A percentile compares a stretch with the other conserved stretches of the same genome.
These are phyloP conservation scores for Oncorhynchus kisutch DNA, from an alignment of 2,113 vertebrate species.

Conservation along the genomic window DNA sequence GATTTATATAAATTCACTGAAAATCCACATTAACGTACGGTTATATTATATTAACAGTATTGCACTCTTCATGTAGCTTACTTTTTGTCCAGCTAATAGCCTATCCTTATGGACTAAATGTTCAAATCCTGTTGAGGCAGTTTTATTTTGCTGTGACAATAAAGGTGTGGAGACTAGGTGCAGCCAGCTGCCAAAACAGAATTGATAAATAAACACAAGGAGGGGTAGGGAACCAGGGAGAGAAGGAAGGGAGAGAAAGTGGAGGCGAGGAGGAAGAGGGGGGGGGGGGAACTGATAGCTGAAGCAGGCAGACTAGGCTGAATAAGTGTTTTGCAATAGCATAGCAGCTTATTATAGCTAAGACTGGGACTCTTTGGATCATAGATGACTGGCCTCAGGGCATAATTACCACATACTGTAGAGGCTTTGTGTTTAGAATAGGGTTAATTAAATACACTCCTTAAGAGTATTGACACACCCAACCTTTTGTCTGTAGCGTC, in stretches of 20 bases:
- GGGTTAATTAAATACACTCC: too few species aligned
- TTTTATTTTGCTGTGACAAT: too few species aligned
- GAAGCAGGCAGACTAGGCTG: conserved; percentile 1
- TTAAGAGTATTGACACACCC: too few species aligned
- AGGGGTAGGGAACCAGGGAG: background rate
- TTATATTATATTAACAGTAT: too few species aligned
- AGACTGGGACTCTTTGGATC: conserved; percentile 6
- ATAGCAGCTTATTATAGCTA: conserved; percentile 29
- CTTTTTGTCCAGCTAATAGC: too few species aligned
- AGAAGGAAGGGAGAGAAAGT: background rate
- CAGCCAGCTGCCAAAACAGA: background rate
- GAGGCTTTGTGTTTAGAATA: background rate
- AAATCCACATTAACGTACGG: too few species aligned
- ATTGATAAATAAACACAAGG: background rate
- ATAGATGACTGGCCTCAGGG: conserved; percentile 11
- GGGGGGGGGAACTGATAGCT: background rate
- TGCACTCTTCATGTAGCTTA: too few species aligned
- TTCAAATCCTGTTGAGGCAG: too few species aligned
- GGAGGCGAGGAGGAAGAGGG: background rate
- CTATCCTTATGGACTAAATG: too few species aligned
- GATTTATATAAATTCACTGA: too few species aligned
- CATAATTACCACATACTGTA: background rate
- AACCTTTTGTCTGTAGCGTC: too few species aligned
- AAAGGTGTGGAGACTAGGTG: background rate
- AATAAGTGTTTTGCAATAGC: conserved; percentile 25